Percentiles rank a stretch among this genome's conserved stretches.
phyloP scores from a whole-genome alignment of 2,113 vertebrate genomes.

The Oncorhynchus clarkii region DNA sequence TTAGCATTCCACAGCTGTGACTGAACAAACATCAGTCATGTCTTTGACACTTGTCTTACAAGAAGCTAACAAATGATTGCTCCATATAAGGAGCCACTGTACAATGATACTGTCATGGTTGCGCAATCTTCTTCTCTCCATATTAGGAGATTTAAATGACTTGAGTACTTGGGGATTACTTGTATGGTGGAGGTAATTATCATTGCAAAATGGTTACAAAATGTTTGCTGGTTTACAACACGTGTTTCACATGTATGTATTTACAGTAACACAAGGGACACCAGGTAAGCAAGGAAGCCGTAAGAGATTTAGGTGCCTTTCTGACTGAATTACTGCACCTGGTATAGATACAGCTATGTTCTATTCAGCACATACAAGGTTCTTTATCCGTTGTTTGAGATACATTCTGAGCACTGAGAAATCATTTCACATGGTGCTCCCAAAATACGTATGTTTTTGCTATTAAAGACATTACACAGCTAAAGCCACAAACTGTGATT shows the following conservation, averaged over 20 bases:
- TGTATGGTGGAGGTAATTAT: conserved; percentile 60
- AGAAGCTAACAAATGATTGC: conserved; percentile 43
- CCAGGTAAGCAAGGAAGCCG: conserved; percentile 29
- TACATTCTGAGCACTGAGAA: neutral
- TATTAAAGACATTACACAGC: neutral
- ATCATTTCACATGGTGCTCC: neutral
- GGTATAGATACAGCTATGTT: neutral
- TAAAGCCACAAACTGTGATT: neutral
- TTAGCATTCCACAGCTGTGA: neutral
- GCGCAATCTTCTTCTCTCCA: conserved; percentile 61
- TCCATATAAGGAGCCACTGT: conserved; percentile 61
- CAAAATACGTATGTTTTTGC: neutral
- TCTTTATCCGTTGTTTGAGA: neutral
- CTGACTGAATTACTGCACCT: neutral
- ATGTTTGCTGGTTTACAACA: conserved; percentile 51
- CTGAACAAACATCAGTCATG: conserved; percentile 26
- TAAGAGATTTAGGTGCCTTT: neutral
- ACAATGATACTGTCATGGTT: conserved; percentile 54
- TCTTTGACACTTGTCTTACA: neutral
- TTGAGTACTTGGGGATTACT: conserved; percentile 43
- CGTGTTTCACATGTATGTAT: conserved; percentile 63
- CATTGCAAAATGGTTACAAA: conserved; percentile 64
- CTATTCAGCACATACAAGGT: neutral
- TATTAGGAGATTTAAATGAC: conserved; percentile 44
- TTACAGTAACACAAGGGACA: conserved; percentile 42